phyloP scores from a whole-genome alignment of 1,140 invertebrate genomes.

The Rhagoletis pomonella region DNA sequence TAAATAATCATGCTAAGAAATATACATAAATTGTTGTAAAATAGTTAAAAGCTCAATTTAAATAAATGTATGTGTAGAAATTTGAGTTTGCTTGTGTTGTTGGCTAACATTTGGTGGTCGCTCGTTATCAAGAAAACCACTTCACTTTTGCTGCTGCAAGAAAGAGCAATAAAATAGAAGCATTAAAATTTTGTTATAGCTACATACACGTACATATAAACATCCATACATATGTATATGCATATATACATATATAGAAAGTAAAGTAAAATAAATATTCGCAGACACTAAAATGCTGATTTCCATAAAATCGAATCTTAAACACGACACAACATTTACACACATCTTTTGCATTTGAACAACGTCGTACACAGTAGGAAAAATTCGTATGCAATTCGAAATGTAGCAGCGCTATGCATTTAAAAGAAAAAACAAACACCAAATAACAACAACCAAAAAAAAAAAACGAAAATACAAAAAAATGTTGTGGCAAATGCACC shows the following conservation, averaged over 20 bases:
- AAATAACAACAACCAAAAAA: neutral
- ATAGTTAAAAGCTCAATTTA: neutral
- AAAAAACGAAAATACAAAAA: neutral
- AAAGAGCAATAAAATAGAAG: neutral
- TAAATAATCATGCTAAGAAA: neutral
- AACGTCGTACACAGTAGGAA: neutral
- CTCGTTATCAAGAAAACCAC: neutral
- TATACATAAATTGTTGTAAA: neutral
- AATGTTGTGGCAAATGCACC: constrained; percentile 26
- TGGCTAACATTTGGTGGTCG: neutral
- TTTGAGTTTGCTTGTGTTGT: neutral
- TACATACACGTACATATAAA: too few relatives aligned
- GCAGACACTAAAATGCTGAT: neutral
- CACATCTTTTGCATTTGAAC: neutral
- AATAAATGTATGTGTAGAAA: neutral
- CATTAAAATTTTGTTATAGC: neutral
- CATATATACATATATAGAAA: too few relatives aligned
- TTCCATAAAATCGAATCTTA: neutral
- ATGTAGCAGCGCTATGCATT: neutral
- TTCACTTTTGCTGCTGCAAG: neutral
- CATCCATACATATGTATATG: too few relatives aligned
- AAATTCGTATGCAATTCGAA: neutral
- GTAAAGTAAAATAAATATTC: neutral
- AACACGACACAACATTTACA: neutral
- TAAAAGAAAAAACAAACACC: neutral